phyloP scores from a whole-genome alignment of 2,797 vertebrate genomes.

The Lemur catta region DNA sequence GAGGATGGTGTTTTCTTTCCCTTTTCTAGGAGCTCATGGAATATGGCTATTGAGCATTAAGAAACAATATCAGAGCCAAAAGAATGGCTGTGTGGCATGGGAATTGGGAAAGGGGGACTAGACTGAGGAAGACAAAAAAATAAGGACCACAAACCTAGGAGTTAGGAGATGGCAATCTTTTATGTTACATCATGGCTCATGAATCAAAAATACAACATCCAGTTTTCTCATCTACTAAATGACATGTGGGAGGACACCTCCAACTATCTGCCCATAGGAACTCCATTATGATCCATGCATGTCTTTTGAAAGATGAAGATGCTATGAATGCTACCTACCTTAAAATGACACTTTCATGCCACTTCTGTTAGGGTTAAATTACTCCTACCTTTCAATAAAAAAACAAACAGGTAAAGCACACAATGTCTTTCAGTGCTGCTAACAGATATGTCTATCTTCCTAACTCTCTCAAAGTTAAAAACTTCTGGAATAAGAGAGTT shows the following conservation, averaged over 20 bases:
- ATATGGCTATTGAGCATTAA: not conserved
- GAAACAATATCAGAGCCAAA: not conserved
- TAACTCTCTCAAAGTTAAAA: not conserved
- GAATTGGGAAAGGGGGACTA: not conserved
- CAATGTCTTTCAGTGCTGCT: not conserved
- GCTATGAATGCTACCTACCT: not conserved
- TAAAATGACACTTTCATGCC: not conserved
- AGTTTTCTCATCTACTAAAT: not conserved
- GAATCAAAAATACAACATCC: not conserved
- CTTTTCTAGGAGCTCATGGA: not conserved
- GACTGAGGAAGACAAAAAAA: not conserved
- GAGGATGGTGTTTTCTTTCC: not conserved
- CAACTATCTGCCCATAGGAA: not conserved
- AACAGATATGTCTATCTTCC: not conserved
- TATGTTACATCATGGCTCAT: not conserved
- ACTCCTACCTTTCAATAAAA: not conserved
- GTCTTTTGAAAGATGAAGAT: not conserved
- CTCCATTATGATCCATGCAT: not conserved
- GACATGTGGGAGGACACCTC: not conserved
- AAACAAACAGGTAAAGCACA: not conserved
- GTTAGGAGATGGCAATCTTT: not conserved
- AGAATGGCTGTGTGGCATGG: not conserved
- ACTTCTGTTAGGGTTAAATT: not conserved
- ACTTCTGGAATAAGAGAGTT: not conserved
- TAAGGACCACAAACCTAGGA: not conserved